These are phyloP conservation scores for Chloroceryle aenea DNA, from an alignment of 2,113 vertebrate genomes.

Conservation along the genomic window DNA sequence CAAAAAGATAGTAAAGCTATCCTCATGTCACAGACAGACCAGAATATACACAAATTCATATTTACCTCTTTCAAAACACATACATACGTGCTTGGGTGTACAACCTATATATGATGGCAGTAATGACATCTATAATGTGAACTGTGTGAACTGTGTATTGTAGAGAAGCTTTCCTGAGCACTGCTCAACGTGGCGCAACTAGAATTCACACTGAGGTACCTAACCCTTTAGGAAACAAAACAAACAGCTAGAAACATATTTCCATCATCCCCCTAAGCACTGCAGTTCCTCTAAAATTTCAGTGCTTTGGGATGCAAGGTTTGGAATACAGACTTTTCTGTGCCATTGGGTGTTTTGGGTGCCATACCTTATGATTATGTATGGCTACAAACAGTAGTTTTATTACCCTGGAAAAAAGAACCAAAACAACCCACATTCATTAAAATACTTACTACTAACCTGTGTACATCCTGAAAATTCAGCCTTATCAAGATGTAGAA, in stretches of 20 bases:
- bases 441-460: background rate
- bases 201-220: background rate
- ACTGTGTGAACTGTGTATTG: background rate
- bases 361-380: background rate
- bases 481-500: background rate
- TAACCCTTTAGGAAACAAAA: background rate
- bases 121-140: background rate
- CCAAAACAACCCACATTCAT: background rate
- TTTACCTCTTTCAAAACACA: background rate
- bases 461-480: background rate
- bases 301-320: background rate
- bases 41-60: background rate
- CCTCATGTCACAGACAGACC: background rate
- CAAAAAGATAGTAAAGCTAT: background rate
- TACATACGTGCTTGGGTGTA: background rate
- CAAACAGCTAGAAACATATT: background rate
- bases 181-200: background rate
- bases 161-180: background rate
- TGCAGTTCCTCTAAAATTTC: background rate
- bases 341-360: background rate
- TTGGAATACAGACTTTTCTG: background rate
- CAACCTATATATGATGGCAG: rapidly evolving
- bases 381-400: background rate
- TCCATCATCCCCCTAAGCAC: background rate
- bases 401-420: background rate